These are phyloP conservation scores for Agonopterix alstromeriana DNA, from an alignment of 2,888 invertebrate genomes.

Conservation along the genomic window DNA sequence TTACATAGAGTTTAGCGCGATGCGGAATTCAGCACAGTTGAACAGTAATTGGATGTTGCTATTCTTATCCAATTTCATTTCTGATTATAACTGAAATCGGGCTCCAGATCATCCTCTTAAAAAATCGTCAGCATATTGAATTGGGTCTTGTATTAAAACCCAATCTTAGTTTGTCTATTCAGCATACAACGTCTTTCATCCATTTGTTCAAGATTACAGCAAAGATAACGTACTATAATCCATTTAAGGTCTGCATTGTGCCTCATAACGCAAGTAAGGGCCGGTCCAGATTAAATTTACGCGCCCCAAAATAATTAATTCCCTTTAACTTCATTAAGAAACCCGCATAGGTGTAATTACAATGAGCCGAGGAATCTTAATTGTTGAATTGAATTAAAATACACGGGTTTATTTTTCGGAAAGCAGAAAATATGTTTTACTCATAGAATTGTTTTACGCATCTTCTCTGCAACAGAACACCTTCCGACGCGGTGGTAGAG, in stretches of 20 bases:
- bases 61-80: no score
- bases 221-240: constrained; percentile 7
- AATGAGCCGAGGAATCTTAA: constrained; percentile 74
- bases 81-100: no score
- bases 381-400: constrained; percentile 62
- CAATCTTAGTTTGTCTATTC: not conserved
- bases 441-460: no score
- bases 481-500: no score
- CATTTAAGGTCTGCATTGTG: constrained; percentile 8
- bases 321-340: constrained; percentile 75
- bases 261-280: constrained; percentile 20
- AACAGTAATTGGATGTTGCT: no score
- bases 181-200: not conserved
- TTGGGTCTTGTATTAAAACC: no score
- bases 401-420: constrained; percentile 22
- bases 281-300: constrained; percentile 69
- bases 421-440: constrained; percentile 1
- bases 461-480: no score
- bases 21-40: no score
- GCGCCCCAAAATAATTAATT: constrained; percentile 73
- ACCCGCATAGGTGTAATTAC: constrained; percentile 77
- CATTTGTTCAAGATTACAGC: constrained; percentile 5
- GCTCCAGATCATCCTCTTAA: no score
- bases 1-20: no score
- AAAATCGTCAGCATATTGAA: no score